phyloP scores from a whole-genome alignment of 92 coral and sea anemone species.

The Porites cylindrica region DNA sequence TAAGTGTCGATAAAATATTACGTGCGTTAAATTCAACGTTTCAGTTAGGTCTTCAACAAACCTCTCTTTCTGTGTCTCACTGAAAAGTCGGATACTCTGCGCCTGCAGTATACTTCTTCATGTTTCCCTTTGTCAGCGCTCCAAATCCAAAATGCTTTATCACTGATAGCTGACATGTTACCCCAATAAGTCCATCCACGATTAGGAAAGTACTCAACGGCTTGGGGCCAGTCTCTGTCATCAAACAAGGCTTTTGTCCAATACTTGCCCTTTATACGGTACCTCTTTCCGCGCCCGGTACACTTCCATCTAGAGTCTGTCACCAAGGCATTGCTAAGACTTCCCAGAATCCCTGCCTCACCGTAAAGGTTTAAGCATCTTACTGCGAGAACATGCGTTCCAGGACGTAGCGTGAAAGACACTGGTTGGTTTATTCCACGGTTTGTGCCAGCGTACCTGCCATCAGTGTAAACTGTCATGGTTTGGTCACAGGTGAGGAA shows the following conservation, averaged over 20 bases:
- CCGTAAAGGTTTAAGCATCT: not conserved
- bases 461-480: slow-evolving; percentile 25
- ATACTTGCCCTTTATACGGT: not conserved
- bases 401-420: not conserved
- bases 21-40: too few relatives aligned
- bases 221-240: slow-evolving; percentile 20
- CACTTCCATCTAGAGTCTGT: slow-evolving; percentile 20
- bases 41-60: not conserved
- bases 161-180: not conserved
- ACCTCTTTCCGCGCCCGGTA: not conserved
- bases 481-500: not conserved
- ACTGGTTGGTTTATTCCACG: too few relatives aligned
- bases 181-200: slow-evolving; percentile 24
- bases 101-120: slow-evolving; percentile 22
- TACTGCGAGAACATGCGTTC: slow-evolving; percentile 12
- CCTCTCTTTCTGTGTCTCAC: not conserved
- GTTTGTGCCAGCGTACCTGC: not conserved
- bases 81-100: slow-evolving; percentile 11
- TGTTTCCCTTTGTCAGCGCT: slow-evolving; percentile 27
- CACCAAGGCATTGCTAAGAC: slow-evolving; percentile 10
- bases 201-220: slow-evolving; percentile 15
- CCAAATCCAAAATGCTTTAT: slow-evolving; percentile 21
- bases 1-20: not conserved
- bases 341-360: slow-evolving; percentile 16
- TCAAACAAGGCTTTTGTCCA: slow-evolving; percentile 10